Conservation (phyloP, 2,888 invertebrate genomes). For the Lottia scabra region DNA sequence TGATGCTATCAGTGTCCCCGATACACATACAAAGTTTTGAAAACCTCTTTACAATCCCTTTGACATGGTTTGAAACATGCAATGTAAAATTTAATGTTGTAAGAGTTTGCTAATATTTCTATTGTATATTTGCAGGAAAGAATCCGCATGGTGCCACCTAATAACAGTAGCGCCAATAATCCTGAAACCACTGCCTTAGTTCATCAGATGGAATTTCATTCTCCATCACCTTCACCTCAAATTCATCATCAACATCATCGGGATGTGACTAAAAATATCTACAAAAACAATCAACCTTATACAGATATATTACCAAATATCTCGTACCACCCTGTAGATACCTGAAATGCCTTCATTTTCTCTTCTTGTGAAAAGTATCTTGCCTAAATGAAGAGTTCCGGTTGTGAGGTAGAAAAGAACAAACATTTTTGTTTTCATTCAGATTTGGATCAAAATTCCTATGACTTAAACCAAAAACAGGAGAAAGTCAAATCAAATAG, state of each 20-base stretch:
- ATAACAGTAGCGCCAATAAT: slow-evolving; percentile 58
- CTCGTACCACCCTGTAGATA: slow-evolving; percentile 45
- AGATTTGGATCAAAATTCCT: too few relatives aligned
- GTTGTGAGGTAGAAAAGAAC: too few relatives aligned
- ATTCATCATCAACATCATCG: slow-evolving; percentile 35
- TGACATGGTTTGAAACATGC: not conserved
- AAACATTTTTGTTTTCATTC: too few relatives aligned
- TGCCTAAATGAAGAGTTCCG: too few relatives aligned
- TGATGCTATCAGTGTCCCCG: too few relatives aligned
- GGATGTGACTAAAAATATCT: slow-evolving; percentile 40
- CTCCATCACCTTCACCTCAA: slow-evolving; percentile 29
- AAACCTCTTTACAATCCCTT: too few relatives aligned
- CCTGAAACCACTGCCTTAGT: slow-evolving; percentile 56
- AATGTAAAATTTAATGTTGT: not conserved
- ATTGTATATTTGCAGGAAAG: slow-evolving; percentile 44
- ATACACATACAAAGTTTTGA: too few relatives aligned
- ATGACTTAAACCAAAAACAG: too few relatives aligned
- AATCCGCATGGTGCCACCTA: slow-evolving; percentile 44
- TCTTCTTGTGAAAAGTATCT: too few relatives aligned
- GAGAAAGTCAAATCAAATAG: too few relatives aligned
- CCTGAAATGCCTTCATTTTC: slow-evolving; percentile 15
- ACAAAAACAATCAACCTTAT: slow-evolving; percentile 33
- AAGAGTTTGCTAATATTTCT: not conserved
- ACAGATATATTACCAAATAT: slow-evolving; percentile 36
- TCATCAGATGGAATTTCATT: slow-evolving; percentile 29